Evolutionary conservation across 2,113 vertebrate genomes (phyloP).

Genomic region (Falcunculus frontatus): DNA sequence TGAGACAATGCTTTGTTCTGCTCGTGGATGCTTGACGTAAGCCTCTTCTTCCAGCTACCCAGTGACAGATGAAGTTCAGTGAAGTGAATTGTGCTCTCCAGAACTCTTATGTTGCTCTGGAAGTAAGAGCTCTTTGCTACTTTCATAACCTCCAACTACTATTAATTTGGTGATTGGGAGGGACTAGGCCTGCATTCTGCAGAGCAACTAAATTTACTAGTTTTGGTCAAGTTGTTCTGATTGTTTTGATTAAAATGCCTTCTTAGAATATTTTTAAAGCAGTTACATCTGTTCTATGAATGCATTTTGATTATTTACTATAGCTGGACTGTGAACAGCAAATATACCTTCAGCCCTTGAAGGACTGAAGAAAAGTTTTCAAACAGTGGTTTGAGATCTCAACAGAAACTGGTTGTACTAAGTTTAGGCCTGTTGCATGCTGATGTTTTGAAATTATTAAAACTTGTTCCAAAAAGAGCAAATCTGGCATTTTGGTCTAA

Average conservation of each 20-base stretch:
- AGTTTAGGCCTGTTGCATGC: not conserved
- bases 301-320: not conserved
- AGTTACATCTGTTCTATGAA: not conserved
- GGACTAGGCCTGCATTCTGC: not conserved
- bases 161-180: not conserved
- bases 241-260: not conserved
- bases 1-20: not conserved
- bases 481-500: not conserved
- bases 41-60: not conserved
- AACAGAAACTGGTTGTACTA: not conserved
- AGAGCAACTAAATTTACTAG: not conserved
- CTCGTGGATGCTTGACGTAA: fast-evolving
- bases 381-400: not conserved
- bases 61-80: not conserved
- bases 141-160: not conserved
- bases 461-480: not conserved
- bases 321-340: not conserved
- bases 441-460: not conserved
- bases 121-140: not conserved
- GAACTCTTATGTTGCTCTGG: not conserved
- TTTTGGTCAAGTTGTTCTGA: not conserved
- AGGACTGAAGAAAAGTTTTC: not conserved
- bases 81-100: not conserved
- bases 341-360: not conserved
- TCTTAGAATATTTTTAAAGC: not conserved